Evolutionary conservation across 2,113 vertebrate genomes (phyloP).

Genomic region (Spilogale gracilis): DNA sequence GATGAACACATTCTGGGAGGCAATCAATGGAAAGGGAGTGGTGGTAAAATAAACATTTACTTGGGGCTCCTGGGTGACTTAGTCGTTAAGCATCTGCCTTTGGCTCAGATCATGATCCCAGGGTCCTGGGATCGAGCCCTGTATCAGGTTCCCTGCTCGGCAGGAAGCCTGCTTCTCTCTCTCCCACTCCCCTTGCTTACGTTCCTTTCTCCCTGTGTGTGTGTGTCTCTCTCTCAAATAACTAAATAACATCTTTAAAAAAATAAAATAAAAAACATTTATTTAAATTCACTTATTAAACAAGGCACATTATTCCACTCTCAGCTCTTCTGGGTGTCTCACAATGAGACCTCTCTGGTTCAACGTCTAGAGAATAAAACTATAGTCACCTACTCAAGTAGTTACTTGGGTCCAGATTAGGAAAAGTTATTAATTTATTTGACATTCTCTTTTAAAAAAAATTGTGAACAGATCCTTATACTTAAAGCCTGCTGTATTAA

Average conservation of each 20-base stretch:
- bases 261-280: background rate
- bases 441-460: background rate
- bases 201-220: no score
- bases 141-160: no score
- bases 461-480: background rate
- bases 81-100: no score
- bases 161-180: no score
- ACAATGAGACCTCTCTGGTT: background rate
- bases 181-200: no score
- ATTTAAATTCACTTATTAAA: background rate
- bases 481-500: background rate
- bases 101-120: no score
- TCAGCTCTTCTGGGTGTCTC: background rate
- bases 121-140: no score
- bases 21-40: background rate
- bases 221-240: no score
- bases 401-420: background rate
- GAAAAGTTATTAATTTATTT: background rate
- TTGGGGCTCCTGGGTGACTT: background rate
- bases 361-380: background rate
- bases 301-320: background rate
- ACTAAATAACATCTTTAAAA: no score
- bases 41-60: background rate
- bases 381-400: background rate
- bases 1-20: background rate